Percentiles rank a stretch among this genome's conserved stretches.
These are phyloP conservation scores for Mesoclemmys tuberculata DNA, from an alignment of 2,113 vertebrate species.

Conservation along the genomic window DNA sequence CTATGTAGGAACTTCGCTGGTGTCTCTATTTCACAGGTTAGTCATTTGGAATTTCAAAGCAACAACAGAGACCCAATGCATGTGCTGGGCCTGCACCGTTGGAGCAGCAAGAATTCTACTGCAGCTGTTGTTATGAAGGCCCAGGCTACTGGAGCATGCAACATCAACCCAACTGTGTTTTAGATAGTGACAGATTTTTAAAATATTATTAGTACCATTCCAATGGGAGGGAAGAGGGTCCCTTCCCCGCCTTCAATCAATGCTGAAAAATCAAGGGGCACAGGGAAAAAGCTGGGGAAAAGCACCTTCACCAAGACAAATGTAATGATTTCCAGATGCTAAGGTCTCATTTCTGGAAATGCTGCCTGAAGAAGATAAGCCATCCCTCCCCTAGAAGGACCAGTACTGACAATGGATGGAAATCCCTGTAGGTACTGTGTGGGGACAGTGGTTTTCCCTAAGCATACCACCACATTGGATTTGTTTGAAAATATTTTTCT, in stretches of 20 bases:
- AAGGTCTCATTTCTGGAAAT: background rate
- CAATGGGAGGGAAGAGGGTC: background rate
- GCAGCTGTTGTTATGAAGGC: background rate
- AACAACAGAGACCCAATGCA: background rate
- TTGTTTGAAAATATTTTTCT: background rate
- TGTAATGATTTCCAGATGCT: background rate
- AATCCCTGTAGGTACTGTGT: background rate
- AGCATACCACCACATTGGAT: background rate
- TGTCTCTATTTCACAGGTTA: background rate
- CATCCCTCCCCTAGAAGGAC: background rate
- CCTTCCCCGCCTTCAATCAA: background rate
- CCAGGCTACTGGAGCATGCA: background rate
- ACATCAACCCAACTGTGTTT: accelerated
- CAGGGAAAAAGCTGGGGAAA: background rate
- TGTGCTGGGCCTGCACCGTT: background rate
- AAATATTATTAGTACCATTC: background rate
- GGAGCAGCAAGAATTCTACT: accelerated
- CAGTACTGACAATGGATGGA: background rate
- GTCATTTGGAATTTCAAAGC: background rate
- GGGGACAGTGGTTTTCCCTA: background rate
- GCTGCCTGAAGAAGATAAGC: background rate
- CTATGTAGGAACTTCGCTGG: background rate
- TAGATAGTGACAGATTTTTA: background rate
- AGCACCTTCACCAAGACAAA: background rate
- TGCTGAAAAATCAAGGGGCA: background rate